Percentiles rank a stretch among this genome's conserved stretches.
Evolutionary conservation across 2,888 invertebrate species (phyloP).

Genomic region (Eupithecia exiguata): DNA sequence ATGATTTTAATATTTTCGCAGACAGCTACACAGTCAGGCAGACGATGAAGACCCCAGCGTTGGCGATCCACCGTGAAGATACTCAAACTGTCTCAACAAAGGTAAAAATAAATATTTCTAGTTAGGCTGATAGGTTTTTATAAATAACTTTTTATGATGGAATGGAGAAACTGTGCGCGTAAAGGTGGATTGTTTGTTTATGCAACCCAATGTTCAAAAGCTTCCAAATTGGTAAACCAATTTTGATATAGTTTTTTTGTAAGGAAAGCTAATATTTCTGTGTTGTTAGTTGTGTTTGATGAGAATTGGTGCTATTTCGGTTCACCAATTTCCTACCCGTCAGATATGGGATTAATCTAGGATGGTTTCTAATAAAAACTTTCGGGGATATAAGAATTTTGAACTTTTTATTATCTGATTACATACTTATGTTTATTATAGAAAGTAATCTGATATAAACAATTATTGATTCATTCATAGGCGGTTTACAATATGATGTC

Average conservation of each 20-base stretch:
- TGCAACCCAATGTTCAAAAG: background rate
- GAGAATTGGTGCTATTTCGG: background rate
- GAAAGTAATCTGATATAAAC: too few species aligned
- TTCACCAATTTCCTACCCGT: background rate
- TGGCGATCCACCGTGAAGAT: slow-evolving; percentile 68
- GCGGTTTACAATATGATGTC: slow-evolving; percentile 39
- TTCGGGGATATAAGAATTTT: too few species aligned
- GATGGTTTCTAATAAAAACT: background rate
- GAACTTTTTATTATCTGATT: too few species aligned
- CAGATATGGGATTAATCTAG: background rate
- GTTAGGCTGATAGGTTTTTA: background rate
- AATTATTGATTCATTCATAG: slow-evolving; percentile 12
- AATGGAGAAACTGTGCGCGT: background rate
- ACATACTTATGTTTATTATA: too few species aligned
- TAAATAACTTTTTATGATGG: background rate
- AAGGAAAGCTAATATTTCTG: background rate
- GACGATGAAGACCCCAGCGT: slow-evolving; percentile 63
- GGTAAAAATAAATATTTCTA: background rate
- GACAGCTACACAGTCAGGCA: slow-evolving; percentile 71
- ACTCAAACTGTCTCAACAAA: slow-evolving; percentile 41
- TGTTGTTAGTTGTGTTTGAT: background rate
- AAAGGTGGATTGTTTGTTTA: background rate
- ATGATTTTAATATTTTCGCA: slow-evolving; percentile 18
- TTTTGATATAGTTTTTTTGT: background rate
- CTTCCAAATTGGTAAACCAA: background rate